phyloP scores from a whole-genome alignment of 1,140 invertebrate genomes.

The Linepithema humile region DNA sequence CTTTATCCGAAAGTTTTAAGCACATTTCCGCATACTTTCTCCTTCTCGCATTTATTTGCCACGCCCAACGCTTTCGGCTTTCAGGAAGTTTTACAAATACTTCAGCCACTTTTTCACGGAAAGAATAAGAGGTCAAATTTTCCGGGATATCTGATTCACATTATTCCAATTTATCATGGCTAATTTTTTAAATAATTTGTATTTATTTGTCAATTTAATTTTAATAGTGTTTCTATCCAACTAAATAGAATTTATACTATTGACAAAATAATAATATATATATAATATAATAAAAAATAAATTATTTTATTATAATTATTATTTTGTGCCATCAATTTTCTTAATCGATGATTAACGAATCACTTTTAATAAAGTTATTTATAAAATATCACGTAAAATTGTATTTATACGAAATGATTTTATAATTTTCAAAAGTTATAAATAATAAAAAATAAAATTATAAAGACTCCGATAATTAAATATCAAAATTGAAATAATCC shows the following conservation, averaged over 20 bases:
- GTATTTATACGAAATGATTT: neutral
- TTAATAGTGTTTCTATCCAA: neutral
- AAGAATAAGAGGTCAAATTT: neutral
- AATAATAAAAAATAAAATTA: neutral
- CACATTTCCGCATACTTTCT: constrained; percentile 1
- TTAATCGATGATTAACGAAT: neutral
- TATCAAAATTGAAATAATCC: too few species aligned
- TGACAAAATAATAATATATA: neutral
- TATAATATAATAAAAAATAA: neutral
- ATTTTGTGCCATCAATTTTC: neutral
- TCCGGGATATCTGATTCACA: neutral
- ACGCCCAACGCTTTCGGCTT: constrained; percentile 34
- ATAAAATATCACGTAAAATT: neutral
- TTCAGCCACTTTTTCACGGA: neutral
- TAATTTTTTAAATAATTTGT: neutral
- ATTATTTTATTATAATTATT: neutral
- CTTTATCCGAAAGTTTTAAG: constrained; percentile 43
- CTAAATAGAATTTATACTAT: neutral
- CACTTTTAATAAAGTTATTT: neutral
- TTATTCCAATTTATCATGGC: neutral
- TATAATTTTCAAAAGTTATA: neutral
- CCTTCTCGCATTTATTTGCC: constrained; percentile 35
- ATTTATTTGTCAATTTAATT: neutral
- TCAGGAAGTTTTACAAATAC: constrained; percentile 30
- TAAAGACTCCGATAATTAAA: too few species aligned